A percentile compares a stretch with the other conserved stretches of the same genome.
Evolutionary conservation across 2,797 vertebrate genomes (phyloP).

Genomic region (Octomys mimax): DNA sequence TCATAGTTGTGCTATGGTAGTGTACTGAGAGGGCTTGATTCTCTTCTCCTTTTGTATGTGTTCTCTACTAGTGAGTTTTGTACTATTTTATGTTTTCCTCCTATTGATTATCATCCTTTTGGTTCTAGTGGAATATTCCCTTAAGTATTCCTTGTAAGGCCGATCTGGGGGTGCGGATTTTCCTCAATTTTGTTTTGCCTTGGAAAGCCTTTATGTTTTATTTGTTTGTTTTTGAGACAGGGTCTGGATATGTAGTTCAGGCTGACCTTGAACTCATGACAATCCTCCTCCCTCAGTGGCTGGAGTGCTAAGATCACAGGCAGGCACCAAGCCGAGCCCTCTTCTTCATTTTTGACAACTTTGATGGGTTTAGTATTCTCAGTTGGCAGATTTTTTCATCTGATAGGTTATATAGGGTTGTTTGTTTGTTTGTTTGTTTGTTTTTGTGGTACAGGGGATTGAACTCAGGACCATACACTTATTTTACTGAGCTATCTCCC

Average conservation of each 20-base stretch:
- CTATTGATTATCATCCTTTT: neutral
- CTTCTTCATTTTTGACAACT: neutral
- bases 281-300: neutral
- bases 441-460: too few relatives aligned
- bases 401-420: neutral
- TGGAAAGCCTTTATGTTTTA: neutral
- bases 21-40: neutral
- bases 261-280: neutral
- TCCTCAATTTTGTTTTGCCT: neutral
- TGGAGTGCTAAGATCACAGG: neutral
- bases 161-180: neutral
- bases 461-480: too few relatives aligned
- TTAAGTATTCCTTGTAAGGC: neutral
- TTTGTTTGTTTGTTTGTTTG: too few relatives aligned
- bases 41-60: neutral
- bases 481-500: too few relatives aligned
- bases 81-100: neutral
- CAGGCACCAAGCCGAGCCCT: neutral
- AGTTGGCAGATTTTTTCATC: neutral
- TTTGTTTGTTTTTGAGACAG: too few relatives aligned
- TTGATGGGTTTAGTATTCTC: neutral
- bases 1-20: neutral
- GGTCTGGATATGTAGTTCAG: neutral
- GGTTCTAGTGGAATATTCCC: neutral
- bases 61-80: neutral